Conservation (phyloP, 2,888 invertebrate genomes). For the Agrochola lychnidis region DNA sequence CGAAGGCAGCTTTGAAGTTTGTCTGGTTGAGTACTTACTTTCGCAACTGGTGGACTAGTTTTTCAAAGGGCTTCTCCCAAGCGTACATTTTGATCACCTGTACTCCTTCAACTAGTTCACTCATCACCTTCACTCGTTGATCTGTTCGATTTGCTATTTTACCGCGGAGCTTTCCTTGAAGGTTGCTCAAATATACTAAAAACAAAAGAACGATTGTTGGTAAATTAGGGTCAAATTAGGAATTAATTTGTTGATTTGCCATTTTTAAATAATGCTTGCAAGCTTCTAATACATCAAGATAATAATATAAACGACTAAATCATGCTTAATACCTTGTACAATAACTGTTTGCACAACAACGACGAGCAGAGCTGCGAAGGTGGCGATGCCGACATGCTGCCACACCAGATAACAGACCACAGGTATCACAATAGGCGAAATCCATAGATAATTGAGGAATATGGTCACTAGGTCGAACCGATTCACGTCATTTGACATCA, state of each 20-base stretch:
- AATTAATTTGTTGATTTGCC: not conserved
- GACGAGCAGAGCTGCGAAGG: constrained; percentile 82
- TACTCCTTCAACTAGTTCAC: constrained; percentile 94
- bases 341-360: constrained; percentile 91
- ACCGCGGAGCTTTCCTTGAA: constrained; percentile 87
- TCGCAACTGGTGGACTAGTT: constrained; percentile 92
- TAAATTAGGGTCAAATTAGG: not conserved
- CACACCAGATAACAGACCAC: constrained; percentile 87
- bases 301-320: not conserved
- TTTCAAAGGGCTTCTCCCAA: constrained; percentile 95
- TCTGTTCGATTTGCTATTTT: constrained; percentile 93
- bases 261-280: not conserved
- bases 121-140: constrained; percentile 94
- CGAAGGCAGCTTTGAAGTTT: not conserved
- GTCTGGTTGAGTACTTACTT: constrained; percentile 88
- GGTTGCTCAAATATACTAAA: constrained; percentile 85
- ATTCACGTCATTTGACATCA: constrained; percentile 96
- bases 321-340: constrained; percentile 82
- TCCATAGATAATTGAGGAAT: constrained; percentile 94
- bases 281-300: not conserved
- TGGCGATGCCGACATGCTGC: constrained; percentile 84
- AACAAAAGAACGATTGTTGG: constrained; percentile 1
- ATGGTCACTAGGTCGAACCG: constrained; percentile 94
- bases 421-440: constrained; percentile 94
- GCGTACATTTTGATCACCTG: constrained; percentile 97